Evolutionary conservation across 2,888 invertebrate genomes (phyloP), one percentile per base, ranked within the genome.

Genomic region (Melangyna quadrimaculata): DNA sequence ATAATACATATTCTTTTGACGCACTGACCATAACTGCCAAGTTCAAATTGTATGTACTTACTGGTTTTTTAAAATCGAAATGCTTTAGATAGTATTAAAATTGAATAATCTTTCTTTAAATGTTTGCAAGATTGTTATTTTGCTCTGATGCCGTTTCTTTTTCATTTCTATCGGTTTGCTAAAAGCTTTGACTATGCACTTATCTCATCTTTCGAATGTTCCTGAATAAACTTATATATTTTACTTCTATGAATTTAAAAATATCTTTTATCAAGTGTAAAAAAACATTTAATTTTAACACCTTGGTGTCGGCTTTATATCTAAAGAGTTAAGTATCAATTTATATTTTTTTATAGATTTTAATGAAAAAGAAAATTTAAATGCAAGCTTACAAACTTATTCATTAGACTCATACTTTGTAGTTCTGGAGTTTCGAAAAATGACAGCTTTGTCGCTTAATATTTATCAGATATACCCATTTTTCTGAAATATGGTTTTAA

Each of bases 11-110:
- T 14, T 70, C 61, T 69, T 77, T 81, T 35, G 67, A 77, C 43
- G 71, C 43, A 70, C 63, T 73, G 75, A 75, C 57, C 75, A 69
- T 61, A 61, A 73, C 82, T 82, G 73, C 78, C 78, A 83, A 83
- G 69, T 82, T 82, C 53, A 82, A 82, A 78, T 82, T 70, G 73
- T 78, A 83, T 70, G 83, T 63, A 63, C 63, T 27, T 63, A 55
- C 53, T 83, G 67, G 48, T 70, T 70, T 74, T 70, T 29, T 73
- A 40, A 73, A n/a, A 78, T 29, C 72, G 27, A 24, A 24, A 6
- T 19, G 45, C 5, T 48, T 22, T 48, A 48, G 48, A 48, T 48
- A 24, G 24, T 51, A 24, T 14, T 24, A 14, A 48, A 14, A 24
- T 14, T 51, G 48, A 27, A 27, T 27, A 27, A 27, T 27, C 7